These are phyloP conservation scores for Heliconius eleuchia DNA, from an alignment of 1,140 invertebrate species.

Conservation along the genomic window DNA sequence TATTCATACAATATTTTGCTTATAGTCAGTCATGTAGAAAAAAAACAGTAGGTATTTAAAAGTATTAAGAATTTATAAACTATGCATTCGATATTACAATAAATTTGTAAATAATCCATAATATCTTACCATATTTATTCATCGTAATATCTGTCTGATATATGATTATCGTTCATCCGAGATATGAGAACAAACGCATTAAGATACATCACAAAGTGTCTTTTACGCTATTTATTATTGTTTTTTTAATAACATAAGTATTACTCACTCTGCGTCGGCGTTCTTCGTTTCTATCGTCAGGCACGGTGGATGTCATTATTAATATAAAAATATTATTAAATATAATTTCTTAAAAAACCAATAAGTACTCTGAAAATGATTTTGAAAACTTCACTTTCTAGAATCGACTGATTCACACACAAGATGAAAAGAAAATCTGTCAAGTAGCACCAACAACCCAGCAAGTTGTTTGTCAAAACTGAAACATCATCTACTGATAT, in stretches of 20 bases:
- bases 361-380: not conserved
- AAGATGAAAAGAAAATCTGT: slow-evolving; percentile 20
- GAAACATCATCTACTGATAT: not conserved
- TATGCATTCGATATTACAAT: too few species aligned
- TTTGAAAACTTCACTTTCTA: slow-evolving; percentile 12
- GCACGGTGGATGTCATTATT: slow-evolving; percentile 63
- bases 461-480: slow-evolving; percentile 9
- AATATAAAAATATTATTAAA: slow-evolving; percentile 1
- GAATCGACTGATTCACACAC: slow-evolving; percentile 19
- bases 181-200: slow-evolving; percentile 34
- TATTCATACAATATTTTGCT: too few species aligned
- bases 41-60: too few species aligned
- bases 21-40: too few species aligned
- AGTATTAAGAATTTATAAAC: too few species aligned
- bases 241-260: slow-evolving; percentile 20
- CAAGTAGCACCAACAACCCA: not conserved
- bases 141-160: slow-evolving; percentile 14
- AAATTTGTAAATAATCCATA: not conserved
- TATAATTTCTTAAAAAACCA: not conserved
- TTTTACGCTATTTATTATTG: slow-evolving; percentile 34
- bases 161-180: slow-evolving; percentile 15
- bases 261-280: slow-evolving; percentile 66
- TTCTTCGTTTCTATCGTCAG: slow-evolving; percentile 68
- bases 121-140: not conserved
- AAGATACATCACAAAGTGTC: slow-evolving; percentile 29